Base-by-base conservation (phyloP, 2,797 vertebrate genomes). In the Syncerus caffer region DNA sequence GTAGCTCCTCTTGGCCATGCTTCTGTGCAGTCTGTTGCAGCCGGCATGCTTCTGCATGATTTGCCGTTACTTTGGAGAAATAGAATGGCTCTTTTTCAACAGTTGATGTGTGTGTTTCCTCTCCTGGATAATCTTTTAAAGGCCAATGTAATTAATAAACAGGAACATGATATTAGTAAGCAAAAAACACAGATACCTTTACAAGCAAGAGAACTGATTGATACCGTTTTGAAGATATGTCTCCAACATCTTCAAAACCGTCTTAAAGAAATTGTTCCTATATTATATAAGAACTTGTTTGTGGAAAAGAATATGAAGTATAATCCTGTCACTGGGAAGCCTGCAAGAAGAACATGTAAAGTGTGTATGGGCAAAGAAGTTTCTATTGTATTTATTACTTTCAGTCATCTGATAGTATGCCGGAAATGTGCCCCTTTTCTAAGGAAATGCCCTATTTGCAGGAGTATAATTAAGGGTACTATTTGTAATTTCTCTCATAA, bases 321-420 rank as follows among this genome's bases (percentile, higher is more conserved):
- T 96, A 62, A 98, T 97, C 98, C 98, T 99, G 67, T 99, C 99
- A 13, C 99, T 99, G 99, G 98, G 99, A 91, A 99, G 99, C 50
- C 45, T 99, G 93, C 99, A 99, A 96, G 99, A 99, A 93, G 99
- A 58, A 99, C 99, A 3, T 99, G 99, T 98, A 99, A 99, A 98
- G 99, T 99, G 96, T 99, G 99, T 96, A 99, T 99, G 99, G 99
- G 99, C 97, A 99, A 99, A 98, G 99, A 99, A 97, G 99, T 99
- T 97, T 99, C 99, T 98, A 99, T 99, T 21, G 99, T 99, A 92
- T 99, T 99, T 98, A 99, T 99, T 98, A 99, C 99, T 0, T 99
- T 99, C 96, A 99, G 99, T 97, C 99, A 99, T 97, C 99, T 99
- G 98, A 99, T 99, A 83, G 99, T 99, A 53, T 99, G 99, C 96